Percentiles rank a stretch among this genome's conserved stretches.
Conservation (phyloP, 1,140 invertebrate species). For the Cydia strobilella region DNA sequence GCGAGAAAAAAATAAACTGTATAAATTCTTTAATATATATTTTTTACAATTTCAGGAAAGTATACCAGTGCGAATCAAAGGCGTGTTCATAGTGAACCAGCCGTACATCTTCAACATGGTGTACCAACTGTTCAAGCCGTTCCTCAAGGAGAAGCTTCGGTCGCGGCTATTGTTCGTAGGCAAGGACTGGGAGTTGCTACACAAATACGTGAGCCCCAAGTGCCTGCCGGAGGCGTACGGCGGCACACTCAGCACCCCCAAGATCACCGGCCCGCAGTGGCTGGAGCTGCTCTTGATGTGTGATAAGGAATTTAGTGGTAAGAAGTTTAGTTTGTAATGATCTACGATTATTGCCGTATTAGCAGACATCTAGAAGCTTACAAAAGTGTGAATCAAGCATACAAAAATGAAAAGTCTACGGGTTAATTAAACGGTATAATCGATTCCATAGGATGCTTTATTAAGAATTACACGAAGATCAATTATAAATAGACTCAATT, state of each 20-base stretch:
- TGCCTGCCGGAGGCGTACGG: conserved; percentile 89
- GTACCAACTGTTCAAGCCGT: conserved; percentile 92
- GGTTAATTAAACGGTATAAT: no score
- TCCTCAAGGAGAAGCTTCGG: conserved; percentile 88
- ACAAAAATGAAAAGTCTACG: no score
- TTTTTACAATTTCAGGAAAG: conserved; percentile 82
- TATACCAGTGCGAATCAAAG: conserved; percentile 90
- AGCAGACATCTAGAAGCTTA: no score
- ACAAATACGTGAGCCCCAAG: conserved; percentile 89
- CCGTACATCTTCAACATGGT: conserved; percentile 94
- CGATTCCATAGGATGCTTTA: no score
- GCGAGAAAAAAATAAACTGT: no score
- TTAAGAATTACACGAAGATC: no score
- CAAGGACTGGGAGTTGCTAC: conserved; percentile 88
- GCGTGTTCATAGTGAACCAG: conserved; percentile 93
- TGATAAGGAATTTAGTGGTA: conserved; percentile 88
- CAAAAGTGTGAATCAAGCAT: no score
- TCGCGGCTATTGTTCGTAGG: conserved; percentile 91
- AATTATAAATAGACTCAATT: no score
- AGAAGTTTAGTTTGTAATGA: conserved; percentile 34
- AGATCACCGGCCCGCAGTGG: conserved; percentile 86
- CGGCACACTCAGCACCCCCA: conserved; percentile 85
- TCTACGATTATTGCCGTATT: no score
- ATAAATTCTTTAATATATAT: background rate
- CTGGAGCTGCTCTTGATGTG: conserved; percentile 84